Conservation (phyloP, 2,113 vertebrate genomes). For the Symphodus melops region DNA sequence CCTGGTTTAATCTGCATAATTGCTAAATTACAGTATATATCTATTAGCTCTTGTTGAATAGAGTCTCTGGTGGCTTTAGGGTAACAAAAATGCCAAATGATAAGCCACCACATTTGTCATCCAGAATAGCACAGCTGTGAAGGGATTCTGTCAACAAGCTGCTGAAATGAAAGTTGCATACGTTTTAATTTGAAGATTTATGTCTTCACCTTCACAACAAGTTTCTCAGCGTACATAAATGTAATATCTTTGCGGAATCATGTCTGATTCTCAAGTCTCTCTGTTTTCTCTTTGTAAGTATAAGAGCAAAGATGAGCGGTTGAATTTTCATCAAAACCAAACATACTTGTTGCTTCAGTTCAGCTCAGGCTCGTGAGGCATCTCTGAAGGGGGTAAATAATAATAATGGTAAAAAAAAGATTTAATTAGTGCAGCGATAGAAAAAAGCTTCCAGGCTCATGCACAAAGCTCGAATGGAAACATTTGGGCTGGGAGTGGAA, state of each 20-base stretch:
- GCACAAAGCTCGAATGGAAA: constrained; percentile 54
- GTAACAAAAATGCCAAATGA: neutral
- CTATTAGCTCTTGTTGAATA: no score
- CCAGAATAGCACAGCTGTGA: neutral
- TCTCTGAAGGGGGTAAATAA: constrained; percentile 48
- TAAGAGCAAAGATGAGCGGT: constrained; percentile 14
- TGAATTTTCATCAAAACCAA: constrained; percentile 36
- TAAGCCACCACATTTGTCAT: neutral
- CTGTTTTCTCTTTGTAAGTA: constrained; percentile 10
- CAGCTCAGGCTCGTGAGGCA: constrained; percentile 37
- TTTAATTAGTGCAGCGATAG: constrained; percentile 54
- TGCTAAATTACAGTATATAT: neutral
- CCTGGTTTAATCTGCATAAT: neutral
- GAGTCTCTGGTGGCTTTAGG: neutral
- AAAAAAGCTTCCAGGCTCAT: constrained; percentile 20
- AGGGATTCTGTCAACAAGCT: constrained; percentile 10
- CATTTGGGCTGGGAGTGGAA: constrained; percentile 48
- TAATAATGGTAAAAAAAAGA: no score
- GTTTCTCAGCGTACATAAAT: constrained; percentile 27
- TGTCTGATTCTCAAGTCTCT: constrained; percentile 40
- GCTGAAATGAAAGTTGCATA: neutral
- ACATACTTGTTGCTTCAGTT: constrained; percentile 40
- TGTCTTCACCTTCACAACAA: constrained; percentile 34
- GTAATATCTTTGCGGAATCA: constrained; percentile 50
- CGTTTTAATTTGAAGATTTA: no score